phyloP scores from a whole-genome alignment of 1,140 invertebrate genomes.

The Neocloeon triangulifer region DNA sequence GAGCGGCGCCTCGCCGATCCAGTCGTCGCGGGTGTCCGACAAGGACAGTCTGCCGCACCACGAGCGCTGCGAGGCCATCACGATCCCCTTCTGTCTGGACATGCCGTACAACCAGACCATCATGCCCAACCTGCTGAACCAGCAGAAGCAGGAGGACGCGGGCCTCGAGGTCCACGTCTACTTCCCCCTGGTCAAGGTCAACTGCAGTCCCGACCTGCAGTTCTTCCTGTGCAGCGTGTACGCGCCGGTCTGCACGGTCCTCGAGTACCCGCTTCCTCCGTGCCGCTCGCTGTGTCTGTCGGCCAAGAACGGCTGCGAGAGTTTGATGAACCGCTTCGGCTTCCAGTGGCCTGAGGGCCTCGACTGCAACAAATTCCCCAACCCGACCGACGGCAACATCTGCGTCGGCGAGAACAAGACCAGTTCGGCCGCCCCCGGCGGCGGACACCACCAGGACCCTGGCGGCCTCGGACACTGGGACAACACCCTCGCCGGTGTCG shows the following conservation, averaged over 20 bases:
- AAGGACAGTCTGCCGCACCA: conserved; percentile 39
- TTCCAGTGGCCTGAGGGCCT: conserved; percentile 86
- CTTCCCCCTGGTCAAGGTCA: conserved; percentile 84
- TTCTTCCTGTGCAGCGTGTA: conserved; percentile 94
- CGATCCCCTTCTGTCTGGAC: conserved; percentile 75
- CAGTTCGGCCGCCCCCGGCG: too few species aligned
- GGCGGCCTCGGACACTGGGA: too few species aligned
- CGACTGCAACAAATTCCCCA: conserved; percentile 78
- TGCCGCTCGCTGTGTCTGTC: conserved; percentile 79
- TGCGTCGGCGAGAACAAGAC: conserved; percentile 76
- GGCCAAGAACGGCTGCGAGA: conserved; percentile 69
- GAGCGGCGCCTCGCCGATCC: conserved; percentile 1
- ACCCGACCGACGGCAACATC: conserved; percentile 35
- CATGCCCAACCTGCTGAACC: conserved; percentile 84
- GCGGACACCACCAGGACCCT: too few species aligned
- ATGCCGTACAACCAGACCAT: conserved; percentile 90
- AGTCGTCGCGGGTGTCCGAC: conserved; percentile 10
- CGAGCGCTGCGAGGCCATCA: conserved; percentile 78
- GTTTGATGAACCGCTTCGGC: conserved; percentile 78
- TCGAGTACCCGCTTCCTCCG: conserved; percentile 75
- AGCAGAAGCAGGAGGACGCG: conserved; percentile 87
- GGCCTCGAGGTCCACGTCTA: conserved; percentile 84
- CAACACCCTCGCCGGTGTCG: too few species aligned
- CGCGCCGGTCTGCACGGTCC: conserved; percentile 84
- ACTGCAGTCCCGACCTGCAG: conserved; percentile 82